Evolutionary conservation across 2,797 vertebrate species (phyloP).

Genomic region (Onychomys torridus): DNA sequence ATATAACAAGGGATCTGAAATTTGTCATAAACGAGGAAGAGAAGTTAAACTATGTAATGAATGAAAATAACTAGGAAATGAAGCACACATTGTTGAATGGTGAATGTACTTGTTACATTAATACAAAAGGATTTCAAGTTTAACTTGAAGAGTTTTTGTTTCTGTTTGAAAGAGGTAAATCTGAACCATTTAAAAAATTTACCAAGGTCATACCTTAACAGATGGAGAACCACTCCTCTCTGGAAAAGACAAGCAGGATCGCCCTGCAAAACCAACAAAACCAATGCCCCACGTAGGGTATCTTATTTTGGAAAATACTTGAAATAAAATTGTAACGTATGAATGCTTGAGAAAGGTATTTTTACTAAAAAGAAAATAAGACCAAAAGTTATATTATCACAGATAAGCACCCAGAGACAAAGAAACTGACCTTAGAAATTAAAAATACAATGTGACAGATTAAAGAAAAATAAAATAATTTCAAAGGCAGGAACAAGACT

Average conservation of each 20-base stretch:
- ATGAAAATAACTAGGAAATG: neutral
- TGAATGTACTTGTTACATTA: neutral
- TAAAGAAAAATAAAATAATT: neutral
- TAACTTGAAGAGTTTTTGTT: neutral
- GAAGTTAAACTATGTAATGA: neutral
- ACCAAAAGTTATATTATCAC: neutral
- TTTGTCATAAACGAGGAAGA: slow-evolving; percentile 8
- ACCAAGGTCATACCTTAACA: neutral
- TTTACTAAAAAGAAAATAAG: neutral
- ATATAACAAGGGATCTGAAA: neutral
- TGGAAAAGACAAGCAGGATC: neutral
- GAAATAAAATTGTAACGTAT: slow-evolving; percentile 16
- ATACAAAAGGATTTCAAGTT: neutral
- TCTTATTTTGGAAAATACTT: slow-evolving; percentile 42
- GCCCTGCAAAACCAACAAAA: neutral
- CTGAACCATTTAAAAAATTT: neutral
- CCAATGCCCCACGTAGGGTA: neutral
- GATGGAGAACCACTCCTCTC: neutral
- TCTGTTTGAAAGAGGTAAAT: neutral
- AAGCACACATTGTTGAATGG: neutral
- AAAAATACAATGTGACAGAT: neutral
- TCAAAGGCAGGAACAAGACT: neutral
- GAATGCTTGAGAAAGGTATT: neutral
- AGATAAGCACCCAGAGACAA: neutral
- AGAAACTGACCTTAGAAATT: neutral